A percentile compares a stretch with the other conserved stretches of the same genome.
Conservation (phyloP, 2,113 vertebrate genomes). For the Crotalus viridis region DNA sequence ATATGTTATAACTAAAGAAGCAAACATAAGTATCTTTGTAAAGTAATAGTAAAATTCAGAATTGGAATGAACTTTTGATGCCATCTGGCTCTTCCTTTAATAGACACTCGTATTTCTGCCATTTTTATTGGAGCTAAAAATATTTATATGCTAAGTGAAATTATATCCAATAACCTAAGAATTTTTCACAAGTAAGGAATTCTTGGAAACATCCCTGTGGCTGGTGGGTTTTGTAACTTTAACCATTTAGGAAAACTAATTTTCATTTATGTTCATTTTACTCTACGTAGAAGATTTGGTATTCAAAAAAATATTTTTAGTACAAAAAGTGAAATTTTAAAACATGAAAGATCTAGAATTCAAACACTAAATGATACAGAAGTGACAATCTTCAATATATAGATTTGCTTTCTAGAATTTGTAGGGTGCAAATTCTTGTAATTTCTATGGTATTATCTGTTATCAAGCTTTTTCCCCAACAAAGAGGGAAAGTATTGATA, state of each 20-base stretch:
- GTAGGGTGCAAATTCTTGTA: not conserved
- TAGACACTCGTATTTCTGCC: not conserved
- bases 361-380: not conserved
- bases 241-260: not conserved
- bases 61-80: not conserved
- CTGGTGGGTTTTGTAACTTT: not conserved
- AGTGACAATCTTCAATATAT: not conserved
- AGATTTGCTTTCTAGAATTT: not conserved
- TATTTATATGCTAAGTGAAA: not conserved
- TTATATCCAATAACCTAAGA: not conserved
- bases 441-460: not conserved
- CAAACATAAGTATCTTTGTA: not conserved
- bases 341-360: not conserved
- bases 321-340: not conserved
- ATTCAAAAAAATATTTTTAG: not conserved
- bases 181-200: not conserved
- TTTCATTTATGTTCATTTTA: not conserved
- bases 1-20: not conserved
- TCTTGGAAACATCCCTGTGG: not conserved
- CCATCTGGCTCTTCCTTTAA: not conserved
- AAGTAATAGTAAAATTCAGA: not conserved
- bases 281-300: not conserved
- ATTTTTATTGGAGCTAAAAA: not conserved
- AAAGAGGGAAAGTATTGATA: not conserved
- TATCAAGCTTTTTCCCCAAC: not conserved